A percentile compares a stretch with the other conserved stretches of the same genome.
phyloP scores from a whole-genome alignment of 2,797 vertebrate species.

The Propithecus perrieri region DNA sequence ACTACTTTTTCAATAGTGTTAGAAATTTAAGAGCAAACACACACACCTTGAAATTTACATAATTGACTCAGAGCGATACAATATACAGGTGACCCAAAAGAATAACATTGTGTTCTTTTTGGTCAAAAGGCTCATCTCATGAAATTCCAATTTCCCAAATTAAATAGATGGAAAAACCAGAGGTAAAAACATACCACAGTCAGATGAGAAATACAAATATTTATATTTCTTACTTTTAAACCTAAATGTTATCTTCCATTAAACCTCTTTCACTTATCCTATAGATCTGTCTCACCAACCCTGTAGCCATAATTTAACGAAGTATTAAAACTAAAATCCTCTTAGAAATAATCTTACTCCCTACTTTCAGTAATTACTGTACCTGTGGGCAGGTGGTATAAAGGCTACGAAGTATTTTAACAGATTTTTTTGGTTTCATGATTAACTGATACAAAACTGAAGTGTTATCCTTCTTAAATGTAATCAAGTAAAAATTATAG shows the following conservation, averaged over 20 bases:
- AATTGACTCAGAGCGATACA: neutral
- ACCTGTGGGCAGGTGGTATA: constrained; percentile 79
- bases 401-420: constrained; percentile 72
- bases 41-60: neutral
- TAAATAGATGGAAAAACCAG: neutral
- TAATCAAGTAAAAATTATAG: constrained; percentile 87
- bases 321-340: constrained; percentile 54
- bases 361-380: constrained; percentile 73
- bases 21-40: neutral
- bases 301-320: constrained; percentile 49
- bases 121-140: neutral
- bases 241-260: neutral
- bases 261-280: constrained; percentile 8
- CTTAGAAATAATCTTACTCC: constrained; percentile 48
- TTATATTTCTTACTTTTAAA: neutral
- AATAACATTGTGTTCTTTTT: neutral
- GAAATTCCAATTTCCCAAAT: neutral
- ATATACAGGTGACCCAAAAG: neutral
- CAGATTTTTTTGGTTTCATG: constrained; percentile 80
- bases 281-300: neutral
- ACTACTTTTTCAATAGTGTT: neutral
- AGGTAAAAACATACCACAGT: neutral
- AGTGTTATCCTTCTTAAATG: constrained; percentile 75
- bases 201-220: neutral
- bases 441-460: constrained; percentile 86